phyloP scores from a whole-genome alignment of 2,797 vertebrate species.

The Apodemus agrarius region DNA sequence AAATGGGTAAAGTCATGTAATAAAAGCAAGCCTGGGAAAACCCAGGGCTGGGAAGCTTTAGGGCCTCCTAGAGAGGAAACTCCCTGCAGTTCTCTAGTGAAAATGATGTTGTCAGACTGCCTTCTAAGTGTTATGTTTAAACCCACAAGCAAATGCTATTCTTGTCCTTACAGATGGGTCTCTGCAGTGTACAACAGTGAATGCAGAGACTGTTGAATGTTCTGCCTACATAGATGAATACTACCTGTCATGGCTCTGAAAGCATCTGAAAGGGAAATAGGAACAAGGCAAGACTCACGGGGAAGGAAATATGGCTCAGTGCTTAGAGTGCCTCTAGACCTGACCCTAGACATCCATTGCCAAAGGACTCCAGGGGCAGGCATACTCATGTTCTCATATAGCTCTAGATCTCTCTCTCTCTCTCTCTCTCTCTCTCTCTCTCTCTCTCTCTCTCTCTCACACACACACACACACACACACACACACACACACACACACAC shows the following conservation, averaged over 20 bases:
- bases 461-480: background rate
- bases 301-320: background rate
- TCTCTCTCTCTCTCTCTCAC: background rate
- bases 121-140: background rate
- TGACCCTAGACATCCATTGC: too few relatives aligned
- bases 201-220: background rate
- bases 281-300: background rate
- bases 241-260: too few relatives aligned
- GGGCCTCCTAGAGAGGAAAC: too few relatives aligned
- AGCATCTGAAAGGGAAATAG: background rate
- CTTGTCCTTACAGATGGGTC: background rate
- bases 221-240: background rate
- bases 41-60: background rate
- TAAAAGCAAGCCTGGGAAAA: background rate
- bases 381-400: background rate
- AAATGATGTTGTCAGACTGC: background rate
- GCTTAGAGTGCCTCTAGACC: background rate
- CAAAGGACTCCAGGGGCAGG: background rate
- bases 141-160: background rate
- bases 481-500: background rate
- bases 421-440: background rate
- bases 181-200: background rate
- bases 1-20: background rate
- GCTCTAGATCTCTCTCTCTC: background rate
- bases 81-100: background rate